Conservation (phyloP, 2,113 vertebrate species). For the Proteles cristata region DNA sequence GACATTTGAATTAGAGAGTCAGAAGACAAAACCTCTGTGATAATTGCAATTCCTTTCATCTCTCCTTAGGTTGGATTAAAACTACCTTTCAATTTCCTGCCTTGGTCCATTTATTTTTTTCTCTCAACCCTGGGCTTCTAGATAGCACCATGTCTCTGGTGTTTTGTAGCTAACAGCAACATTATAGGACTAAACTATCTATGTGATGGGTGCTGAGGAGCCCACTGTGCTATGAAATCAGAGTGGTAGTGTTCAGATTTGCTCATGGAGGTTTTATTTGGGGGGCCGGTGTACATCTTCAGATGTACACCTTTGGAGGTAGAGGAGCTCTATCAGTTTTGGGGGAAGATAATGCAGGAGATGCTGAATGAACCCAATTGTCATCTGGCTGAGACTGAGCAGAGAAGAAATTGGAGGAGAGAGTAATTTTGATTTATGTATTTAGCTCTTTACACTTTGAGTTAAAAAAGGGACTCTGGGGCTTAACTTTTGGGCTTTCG, state of each 20-base stretch:
- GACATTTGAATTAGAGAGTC: background rate
- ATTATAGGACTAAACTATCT: background rate
- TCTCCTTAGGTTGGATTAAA: background rate
- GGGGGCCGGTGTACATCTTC: background rate
- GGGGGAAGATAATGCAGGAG: background rate
- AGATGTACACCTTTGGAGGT: background rate
- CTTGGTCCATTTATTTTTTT: background rate
- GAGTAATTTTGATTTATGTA: conserved; percentile 29
- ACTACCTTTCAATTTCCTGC: background rate
- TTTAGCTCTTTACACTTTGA: conserved; percentile 54
- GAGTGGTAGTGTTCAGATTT: background rate
- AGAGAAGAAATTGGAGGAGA: conserved; percentile 36
- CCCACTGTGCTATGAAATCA: background rate
- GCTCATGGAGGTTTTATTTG: background rate
- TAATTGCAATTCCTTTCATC: background rate
- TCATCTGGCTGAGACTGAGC: background rate
- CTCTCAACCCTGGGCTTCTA: background rate
- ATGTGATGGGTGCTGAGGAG: background rate
- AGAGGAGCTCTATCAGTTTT: background rate
- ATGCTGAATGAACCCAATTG: background rate
- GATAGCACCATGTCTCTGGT: background rate
- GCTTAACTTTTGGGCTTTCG: conserved; percentile 55
- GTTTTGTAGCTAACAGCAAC: too few species aligned
- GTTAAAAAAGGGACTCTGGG: conserved; percentile 32
- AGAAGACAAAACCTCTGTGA: background rate